phyloP scores from a whole-genome alignment of 1,140 invertebrate species.

The Oscheius sp. region DNA sequence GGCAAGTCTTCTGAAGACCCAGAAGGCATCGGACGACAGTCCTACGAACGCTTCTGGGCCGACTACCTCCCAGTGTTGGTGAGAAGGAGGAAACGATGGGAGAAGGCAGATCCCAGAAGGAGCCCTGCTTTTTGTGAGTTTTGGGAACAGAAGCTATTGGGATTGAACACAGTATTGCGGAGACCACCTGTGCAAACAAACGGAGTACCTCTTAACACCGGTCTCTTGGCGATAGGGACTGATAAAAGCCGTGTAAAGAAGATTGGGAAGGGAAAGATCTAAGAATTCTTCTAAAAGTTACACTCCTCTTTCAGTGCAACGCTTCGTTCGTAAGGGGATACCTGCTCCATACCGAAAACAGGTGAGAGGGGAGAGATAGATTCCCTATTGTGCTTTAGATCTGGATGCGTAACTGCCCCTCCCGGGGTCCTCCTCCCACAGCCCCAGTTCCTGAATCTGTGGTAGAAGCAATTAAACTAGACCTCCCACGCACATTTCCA shows the following conservation, averaged over 20 bases:
- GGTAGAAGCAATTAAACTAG: conserved; percentile 21
- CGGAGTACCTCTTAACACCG: too few species aligned
- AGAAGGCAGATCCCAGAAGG: conserved; percentile 22
- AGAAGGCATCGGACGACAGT: background rate
- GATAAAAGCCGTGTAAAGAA: background rate
- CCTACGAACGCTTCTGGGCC: conserved; percentile 15
- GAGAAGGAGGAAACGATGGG: conserved; percentile 21
- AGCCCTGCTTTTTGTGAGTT: conserved; percentile 12
- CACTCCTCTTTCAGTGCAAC: conserved; percentile 20
- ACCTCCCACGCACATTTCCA: conserved; percentile 27
- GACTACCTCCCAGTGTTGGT: conserved; percentile 23
- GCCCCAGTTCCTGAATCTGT: conserved; percentile 18
- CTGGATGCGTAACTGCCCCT: conserved; percentile 25
- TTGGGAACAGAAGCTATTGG: background rate
- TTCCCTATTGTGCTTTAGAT: too few species aligned
- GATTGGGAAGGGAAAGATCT: too few species aligned
- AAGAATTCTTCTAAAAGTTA: background rate
- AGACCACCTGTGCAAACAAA: background rate
- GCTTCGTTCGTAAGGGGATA: conserved; percentile 22
- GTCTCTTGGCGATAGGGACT: background rate
- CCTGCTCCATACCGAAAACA: conserved; percentile 14
- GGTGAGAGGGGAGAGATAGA: conserved; percentile 1
- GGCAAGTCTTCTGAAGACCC: conserved; percentile 9
- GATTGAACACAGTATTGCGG: background rate
- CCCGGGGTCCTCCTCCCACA: background rate